Evolutionary conservation across 2,797 vertebrate genomes (phyloP), one percentile per base, ranked within the genome.

Genomic region (Hydrolagus colliei): DNA sequence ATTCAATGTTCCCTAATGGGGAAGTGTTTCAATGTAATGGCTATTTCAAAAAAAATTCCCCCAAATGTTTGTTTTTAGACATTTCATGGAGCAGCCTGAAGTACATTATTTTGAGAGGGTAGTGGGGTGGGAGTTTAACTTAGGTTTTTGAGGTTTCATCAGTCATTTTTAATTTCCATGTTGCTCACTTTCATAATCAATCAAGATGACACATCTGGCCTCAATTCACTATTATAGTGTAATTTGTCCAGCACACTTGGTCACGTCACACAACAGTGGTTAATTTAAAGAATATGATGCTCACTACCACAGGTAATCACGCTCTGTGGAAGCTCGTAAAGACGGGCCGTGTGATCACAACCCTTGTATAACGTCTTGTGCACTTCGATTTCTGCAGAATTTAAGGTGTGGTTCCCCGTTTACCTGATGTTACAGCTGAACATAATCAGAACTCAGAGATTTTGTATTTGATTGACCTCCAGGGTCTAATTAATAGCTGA

Each of bases 201-300:
- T 84, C 79, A 84, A 71, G 71, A 84, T 84, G 79, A n/a, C 79
- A 84, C 79, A 52, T 84, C 11, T 52, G 65, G 65, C 79, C 65
- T 52, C 65, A 84, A 82, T 84, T 7, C 32, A 84, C 41, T 35
- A 84, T 16, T 84, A 32, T 52, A 84, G 68, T 71, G 35, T 35
- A 84, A 84, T 67, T 65, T 41, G 65, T 14, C 32, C 41, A 18
- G 32, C 14, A 52, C 35, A 71, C 65, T 32, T 84, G 65, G 79
- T n/a, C 65, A 71, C 65, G n/a, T 52, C 41, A 52, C 41, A 84
- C 79, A 84, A 84, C 65, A 84, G 16, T 41, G 10, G 16, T 71
- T 67, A 84, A 35, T 84, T 84, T 18, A 84, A 76, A 84, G 6
- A 72, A 62, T 35, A 84, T 68, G 13, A 12, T 11, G 32, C 32